phyloP scores from a whole-genome alignment of 2,888 invertebrate genomes.

The Cantharis lateralis region DNA sequence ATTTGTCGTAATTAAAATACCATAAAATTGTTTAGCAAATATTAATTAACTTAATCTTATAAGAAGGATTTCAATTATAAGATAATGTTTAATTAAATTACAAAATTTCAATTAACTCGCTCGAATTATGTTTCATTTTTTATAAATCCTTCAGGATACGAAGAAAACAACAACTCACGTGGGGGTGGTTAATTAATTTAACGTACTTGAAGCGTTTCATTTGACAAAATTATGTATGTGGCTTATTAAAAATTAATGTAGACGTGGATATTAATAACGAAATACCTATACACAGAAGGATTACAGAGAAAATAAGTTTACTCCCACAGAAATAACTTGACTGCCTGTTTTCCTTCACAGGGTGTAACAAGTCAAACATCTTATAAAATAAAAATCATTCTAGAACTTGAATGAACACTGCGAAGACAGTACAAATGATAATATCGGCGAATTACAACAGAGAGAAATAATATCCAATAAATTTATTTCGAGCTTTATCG shows the following conservation, averaged over 20 bases:
- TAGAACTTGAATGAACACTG: background rate
- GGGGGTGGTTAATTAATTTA: background rate
- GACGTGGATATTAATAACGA: background rate
- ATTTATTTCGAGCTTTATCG: background rate
- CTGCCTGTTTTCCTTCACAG: background rate
- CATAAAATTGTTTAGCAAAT: background rate
- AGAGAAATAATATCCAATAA: background rate
- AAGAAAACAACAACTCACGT: background rate
- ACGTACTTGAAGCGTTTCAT: background rate
- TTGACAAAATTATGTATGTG: background rate
- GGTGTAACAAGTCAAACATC: background rate
- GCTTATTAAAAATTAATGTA: background rate
- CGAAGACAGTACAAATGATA: background rate
- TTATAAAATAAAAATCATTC: background rate
- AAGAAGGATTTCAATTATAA: constrained; percentile 1
- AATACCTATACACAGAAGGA: background rate
- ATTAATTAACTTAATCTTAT: background rate
- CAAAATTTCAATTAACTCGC: background rate
- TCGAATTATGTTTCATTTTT: background rate
- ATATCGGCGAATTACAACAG: background rate
- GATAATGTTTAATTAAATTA: background rate
- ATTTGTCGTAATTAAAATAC: background rate
- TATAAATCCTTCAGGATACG: background rate
- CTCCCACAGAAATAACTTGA: background rate
- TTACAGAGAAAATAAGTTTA: background rate